Conservation (phyloP, 2,797 vertebrate genomes). For the Cygnus olor region DNA sequence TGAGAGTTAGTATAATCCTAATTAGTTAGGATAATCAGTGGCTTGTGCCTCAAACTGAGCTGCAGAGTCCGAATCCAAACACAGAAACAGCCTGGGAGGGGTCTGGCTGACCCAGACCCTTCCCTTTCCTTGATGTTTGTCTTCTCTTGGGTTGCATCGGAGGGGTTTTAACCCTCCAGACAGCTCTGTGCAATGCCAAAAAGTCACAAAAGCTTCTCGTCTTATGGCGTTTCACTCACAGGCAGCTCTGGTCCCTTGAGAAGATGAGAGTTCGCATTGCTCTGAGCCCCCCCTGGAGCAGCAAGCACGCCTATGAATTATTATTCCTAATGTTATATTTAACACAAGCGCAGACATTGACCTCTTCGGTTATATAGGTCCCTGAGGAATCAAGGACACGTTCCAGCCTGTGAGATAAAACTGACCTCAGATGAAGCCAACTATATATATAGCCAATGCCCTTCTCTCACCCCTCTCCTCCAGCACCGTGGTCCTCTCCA, state of each 20-base stretch:
- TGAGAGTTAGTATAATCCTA: neutral
- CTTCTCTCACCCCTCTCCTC: neutral
- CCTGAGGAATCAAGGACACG: neutral
- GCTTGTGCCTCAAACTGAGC: neutral
- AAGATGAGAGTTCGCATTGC: neutral
- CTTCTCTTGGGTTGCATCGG: neutral
- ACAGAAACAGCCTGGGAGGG: neutral
- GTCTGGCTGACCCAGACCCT: neutral
- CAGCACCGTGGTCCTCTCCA: neutral
- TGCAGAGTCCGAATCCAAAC: neutral
- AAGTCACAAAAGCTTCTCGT: neutral
- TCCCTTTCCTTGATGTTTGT: neutral
- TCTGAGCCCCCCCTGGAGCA: neutral
- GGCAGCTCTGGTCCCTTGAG: neutral
- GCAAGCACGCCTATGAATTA: neutral
- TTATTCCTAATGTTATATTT: neutral
- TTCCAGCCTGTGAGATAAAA: slow-evolving; percentile 17
- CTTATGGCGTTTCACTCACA: fast-evolving
- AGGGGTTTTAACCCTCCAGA: neutral
- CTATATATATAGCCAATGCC: neutral
- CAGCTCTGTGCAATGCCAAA: neutral
- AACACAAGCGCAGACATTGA: neutral
- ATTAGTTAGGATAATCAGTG: neutral
- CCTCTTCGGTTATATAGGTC: neutral
- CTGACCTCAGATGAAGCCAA: neutral